These are phyloP conservation scores for Fopius arisanus DNA, from an alignment of 1,140 invertebrate genomes.

Conservation along the genomic window DNA sequence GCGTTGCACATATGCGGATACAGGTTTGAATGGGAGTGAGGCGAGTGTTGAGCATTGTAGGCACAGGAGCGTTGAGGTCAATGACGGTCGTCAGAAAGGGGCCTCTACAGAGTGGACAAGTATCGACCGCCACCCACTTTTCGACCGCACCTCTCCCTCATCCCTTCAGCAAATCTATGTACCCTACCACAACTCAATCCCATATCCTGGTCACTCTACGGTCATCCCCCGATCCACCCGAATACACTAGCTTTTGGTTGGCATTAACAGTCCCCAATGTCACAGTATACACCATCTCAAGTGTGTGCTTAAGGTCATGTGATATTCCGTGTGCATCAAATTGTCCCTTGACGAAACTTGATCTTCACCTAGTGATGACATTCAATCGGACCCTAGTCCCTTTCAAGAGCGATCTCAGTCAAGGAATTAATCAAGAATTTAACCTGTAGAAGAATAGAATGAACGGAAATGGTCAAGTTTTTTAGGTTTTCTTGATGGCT, in stretches of 20 bases:
- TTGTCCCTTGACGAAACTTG: background rate
- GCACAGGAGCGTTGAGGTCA: background rate
- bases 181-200: background rate
- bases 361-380: background rate
- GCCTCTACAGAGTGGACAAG: background rate
- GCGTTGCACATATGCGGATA: background rate
- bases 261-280: background rate
- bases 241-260: background rate
- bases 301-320: background rate
- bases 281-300: background rate
- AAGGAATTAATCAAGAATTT: too few species aligned
- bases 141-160: background rate
- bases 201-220: background rate
- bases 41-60: background rate
- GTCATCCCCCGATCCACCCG: background rate
- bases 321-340: background rate
- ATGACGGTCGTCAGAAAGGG: background rate
- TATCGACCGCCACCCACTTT: background rate
- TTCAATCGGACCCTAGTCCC: too few species aligned
- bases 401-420: too few species aligned
- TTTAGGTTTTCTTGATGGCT: too few species aligned
- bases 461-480: too few species aligned
- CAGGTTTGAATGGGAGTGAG: background rate
- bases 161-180: background rate
- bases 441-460: too few species aligned